Conservation (phyloP, 2,113 vertebrate species). For the Rhinolophus sinicus region DNA sequence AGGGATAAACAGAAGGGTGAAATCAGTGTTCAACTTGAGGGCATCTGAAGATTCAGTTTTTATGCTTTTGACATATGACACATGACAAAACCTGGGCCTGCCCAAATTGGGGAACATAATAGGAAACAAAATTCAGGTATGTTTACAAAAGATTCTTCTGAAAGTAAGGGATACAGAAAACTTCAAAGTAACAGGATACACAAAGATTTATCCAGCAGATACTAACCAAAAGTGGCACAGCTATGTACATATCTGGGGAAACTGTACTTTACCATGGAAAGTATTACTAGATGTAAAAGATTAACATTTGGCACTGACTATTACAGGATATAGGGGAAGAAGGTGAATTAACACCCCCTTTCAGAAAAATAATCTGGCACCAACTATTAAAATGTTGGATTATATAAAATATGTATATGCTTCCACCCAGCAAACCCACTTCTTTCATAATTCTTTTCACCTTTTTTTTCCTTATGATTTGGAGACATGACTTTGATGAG, state of each 20-base stretch:
- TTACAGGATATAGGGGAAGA: neutral
- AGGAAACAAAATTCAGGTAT: slow-evolving; percentile 46
- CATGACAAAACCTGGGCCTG: neutral
- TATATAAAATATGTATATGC: neutral
- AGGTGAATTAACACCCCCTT: neutral
- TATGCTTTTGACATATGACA: neutral
- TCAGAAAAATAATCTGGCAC: neutral
- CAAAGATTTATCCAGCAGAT: neutral
- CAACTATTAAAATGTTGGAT: neutral
- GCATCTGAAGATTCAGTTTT: neutral
- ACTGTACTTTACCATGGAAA: neutral
- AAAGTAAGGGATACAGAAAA: neutral
- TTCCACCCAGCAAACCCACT: neutral
- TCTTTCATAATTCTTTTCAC: neutral
- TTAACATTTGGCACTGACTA: neutral
- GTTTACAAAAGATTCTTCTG: neutral
- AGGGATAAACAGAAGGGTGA: neutral
- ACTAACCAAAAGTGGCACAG: neutral
- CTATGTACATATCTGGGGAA: neutral
- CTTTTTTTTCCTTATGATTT: slow-evolving; percentile 7
- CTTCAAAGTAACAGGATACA: neutral
- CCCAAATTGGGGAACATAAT: neutral
- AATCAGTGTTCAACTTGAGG: neutral
- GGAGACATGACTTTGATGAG: neutral
- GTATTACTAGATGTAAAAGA: neutral